Evolutionary conservation across 2,113 vertebrate species (phyloP).

Genomic region (Pungitius pungitius): DNA sequence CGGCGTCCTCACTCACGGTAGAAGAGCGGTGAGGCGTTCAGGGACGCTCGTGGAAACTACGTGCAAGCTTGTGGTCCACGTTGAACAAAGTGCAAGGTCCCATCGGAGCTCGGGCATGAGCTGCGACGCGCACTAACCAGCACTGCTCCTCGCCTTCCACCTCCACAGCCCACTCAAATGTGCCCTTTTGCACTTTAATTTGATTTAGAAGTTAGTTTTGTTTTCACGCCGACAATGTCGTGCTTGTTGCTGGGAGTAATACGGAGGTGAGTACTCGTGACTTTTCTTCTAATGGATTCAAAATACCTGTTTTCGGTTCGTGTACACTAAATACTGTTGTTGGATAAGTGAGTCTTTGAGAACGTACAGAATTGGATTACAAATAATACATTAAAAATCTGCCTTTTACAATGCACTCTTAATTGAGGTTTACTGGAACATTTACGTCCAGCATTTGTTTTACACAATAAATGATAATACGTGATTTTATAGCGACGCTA

Average conservation of each 20-base stretch:
- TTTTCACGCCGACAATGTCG: slow-evolving; percentile 72
- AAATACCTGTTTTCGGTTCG: background rate
- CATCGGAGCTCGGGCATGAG: slow-evolving; percentile 60
- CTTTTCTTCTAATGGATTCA: background rate
- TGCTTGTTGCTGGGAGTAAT: slow-evolving; percentile 74
- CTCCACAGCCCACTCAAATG: background rate
- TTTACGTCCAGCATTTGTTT: background rate
- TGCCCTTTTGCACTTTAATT: slow-evolving; percentile 8
- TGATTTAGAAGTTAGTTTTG: background rate
- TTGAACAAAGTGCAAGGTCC: slow-evolving; percentile 79
- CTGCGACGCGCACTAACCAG: slow-evolving; percentile 34
- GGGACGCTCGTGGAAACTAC: background rate
- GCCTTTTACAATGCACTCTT: background rate
- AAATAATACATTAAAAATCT: background rate
- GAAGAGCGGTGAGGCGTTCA: background rate
- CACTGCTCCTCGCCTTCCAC: background rate
- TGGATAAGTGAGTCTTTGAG: background rate
- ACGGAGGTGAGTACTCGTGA: slow-evolving; percentile 67
- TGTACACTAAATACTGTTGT: background rate
- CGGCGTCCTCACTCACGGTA: background rate
- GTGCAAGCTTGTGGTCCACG: slow-evolving; percentile 37
- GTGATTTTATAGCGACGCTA: too few relatives aligned
- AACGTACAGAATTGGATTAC: background rate
- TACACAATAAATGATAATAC: background rate
- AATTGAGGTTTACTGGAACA: background rate